Percentiles rank a stretch among this genome's conserved stretches.
phyloP scores from a whole-genome alignment of 2,113 vertebrate genomes.

The Rhabdornis inornatus region DNA sequence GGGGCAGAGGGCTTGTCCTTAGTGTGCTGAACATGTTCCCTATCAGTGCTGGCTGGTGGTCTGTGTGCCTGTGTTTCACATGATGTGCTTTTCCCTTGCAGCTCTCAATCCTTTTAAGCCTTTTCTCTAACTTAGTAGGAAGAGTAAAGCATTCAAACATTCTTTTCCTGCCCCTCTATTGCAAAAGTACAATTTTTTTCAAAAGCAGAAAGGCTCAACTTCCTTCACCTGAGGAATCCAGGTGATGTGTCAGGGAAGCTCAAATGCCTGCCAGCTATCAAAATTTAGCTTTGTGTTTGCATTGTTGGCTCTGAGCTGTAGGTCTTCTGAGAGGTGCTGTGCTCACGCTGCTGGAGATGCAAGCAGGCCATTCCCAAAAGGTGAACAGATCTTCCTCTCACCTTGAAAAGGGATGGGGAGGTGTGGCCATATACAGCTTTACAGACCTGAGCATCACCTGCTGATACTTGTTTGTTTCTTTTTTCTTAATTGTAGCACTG shows the following conservation, averaged over 20 bases:
- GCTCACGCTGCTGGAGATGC: not conserved
- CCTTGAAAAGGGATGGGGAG: not conserved
- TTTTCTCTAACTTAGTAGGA: not conserved
- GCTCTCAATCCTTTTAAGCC: not conserved
- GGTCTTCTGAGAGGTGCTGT: not conserved
- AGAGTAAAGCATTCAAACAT: rapidly evolving
- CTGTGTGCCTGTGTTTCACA: not conserved
- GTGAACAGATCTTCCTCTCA: not conserved
- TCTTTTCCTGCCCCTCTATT: not conserved
- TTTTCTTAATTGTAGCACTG: not conserved
- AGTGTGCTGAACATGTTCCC: rapidly evolving
- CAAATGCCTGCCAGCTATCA: not conserved
- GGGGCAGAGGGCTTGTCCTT: not conserved
- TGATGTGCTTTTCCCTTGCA: not conserved
- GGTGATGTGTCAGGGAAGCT: not conserved
- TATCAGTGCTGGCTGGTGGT: not conserved
- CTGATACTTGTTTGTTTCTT: not conserved
- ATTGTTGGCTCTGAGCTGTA: not conserved
- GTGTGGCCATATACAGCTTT: not conserved
- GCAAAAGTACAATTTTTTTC: not conserved
- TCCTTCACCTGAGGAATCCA: not conserved
- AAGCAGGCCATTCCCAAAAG: not conserved
- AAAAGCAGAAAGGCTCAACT: not conserved
- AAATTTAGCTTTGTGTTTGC: not conserved
- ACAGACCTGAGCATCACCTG: not conserved